Conservation (phyloP, 64 coral and sea anemone genomes). For the Exaiptasia diaphana region DNA sequence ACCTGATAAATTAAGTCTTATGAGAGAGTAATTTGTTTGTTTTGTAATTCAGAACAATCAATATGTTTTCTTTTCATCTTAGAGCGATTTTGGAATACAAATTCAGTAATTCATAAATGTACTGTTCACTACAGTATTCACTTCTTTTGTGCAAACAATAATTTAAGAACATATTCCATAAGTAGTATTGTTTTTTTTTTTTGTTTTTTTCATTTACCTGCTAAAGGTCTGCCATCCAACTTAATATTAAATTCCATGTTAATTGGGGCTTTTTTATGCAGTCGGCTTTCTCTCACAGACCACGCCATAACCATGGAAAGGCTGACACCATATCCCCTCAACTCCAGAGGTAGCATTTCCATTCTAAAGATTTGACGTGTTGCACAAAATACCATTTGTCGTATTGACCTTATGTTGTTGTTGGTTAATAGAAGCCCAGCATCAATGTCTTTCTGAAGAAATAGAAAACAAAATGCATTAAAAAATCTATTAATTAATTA, state of each 20-base stretch:
- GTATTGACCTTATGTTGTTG: conserved; percentile 31
- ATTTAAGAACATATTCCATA: neutral
- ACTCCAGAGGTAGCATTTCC: conserved; percentile 13
- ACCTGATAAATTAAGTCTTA: conserved; percentile 11
- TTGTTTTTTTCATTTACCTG: conserved; percentile 9
- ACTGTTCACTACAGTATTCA: neutral
- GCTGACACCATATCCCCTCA: conserved; percentile 17
- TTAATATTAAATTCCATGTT: conserved; percentile 29
- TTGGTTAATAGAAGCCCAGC: conserved; percentile 21
- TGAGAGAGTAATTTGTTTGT: too few relatives aligned
- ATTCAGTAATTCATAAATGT: too few relatives aligned
- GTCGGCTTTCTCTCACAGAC: conserved; percentile 28
- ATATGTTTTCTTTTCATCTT: too few relatives aligned
- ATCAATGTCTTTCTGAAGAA: conserved; percentile 29
- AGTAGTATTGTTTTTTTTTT: neutral
- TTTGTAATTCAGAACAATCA: too few relatives aligned
- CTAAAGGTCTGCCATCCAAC: conserved; percentile 37
- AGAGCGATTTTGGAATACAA: too few relatives aligned
- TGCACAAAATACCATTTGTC: conserved; percentile 8
- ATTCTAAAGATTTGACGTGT: conserved; percentile 33
- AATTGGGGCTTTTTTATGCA: neutral
- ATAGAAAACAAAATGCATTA: neutral
- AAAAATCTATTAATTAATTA: too few relatives aligned
- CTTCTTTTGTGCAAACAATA: neutral
- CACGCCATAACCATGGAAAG: neutral